Conservation (phyloP, 2,797 vertebrate genomes). For the Tadarida brasiliensis region DNA sequence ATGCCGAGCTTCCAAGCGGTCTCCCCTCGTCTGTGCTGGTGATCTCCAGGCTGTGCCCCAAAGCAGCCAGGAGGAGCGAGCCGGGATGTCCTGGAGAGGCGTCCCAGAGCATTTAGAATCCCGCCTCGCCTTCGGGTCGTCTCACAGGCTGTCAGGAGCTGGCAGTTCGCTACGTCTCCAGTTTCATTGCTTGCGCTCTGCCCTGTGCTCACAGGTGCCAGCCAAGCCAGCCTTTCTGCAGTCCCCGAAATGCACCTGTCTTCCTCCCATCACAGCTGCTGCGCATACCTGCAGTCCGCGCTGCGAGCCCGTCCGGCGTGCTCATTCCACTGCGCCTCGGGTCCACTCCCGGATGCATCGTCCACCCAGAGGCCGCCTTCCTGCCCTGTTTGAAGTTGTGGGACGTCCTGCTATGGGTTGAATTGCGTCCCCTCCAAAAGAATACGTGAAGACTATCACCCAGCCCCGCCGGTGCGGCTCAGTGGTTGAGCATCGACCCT, state of each 20-base stretch:
- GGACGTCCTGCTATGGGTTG: neutral
- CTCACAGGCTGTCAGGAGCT: too few relatives aligned
- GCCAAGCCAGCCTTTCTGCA: neutral
- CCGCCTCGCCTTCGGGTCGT: neutral
- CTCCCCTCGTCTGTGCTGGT: neutral
- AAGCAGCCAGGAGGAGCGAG: neutral
- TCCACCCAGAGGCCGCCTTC: neutral
- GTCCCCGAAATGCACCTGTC: neutral
- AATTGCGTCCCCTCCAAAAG: neutral
- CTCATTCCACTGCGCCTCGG: neutral
- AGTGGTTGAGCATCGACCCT: too few relatives aligned
- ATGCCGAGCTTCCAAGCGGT: neutral
- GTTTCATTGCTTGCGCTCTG: neutral
- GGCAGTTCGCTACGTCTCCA: neutral
- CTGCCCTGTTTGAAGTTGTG: neutral
- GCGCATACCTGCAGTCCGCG: neutral
- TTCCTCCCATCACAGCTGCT: neutral
- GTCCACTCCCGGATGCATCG: neutral
- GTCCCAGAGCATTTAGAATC: neutral
- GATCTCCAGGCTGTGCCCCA: too few relatives aligned
- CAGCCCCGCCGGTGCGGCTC: too few relatives aligned
- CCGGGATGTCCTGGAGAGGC: neutral
- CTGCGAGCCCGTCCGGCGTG: accelerated
- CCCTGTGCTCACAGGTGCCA: neutral
- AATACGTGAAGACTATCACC: accelerated